Conservation (phyloP, 2,113 vertebrate species). For the Kobus ellipsiprymnus region DNA sequence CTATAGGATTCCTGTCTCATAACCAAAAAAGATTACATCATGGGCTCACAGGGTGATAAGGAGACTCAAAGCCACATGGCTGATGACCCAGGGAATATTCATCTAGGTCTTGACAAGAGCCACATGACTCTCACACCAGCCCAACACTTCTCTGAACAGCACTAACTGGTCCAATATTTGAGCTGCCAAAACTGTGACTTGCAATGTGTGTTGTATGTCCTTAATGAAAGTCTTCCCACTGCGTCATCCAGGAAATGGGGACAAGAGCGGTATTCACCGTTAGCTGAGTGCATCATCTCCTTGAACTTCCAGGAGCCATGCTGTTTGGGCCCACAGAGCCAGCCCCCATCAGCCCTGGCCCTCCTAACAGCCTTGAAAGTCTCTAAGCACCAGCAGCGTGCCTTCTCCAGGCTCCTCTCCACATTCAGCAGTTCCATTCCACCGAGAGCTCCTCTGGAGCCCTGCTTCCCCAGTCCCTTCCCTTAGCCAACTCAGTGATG, state of each 20-base stretch:
- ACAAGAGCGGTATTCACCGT: accelerated
- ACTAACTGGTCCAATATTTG: background rate
- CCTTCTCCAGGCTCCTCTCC: background rate
- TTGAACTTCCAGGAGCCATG: background rate
- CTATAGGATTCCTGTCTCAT: background rate
- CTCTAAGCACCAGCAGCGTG: background rate
- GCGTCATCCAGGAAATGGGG: background rate
- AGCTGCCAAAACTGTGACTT: background rate
- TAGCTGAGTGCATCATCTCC: background rate
- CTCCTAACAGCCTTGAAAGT: background rate
- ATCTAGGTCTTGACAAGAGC: background rate
- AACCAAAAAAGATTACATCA: background rate
- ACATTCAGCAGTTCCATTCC: background rate
- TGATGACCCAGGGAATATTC: background rate
- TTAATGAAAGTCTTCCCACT: background rate
- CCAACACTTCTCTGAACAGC: background rate
- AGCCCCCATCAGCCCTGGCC: background rate
- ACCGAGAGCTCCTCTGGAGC: background rate
- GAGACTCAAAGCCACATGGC: background rate
- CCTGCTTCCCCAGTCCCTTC: background rate
- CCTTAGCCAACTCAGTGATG: background rate
- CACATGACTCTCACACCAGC: background rate
- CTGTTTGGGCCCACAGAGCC: background rate
- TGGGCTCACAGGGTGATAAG: background rate
- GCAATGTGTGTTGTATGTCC: background rate